phyloP scores from a whole-genome alignment of 2,113 vertebrate genomes.

The Halichoerus grypus region DNA sequence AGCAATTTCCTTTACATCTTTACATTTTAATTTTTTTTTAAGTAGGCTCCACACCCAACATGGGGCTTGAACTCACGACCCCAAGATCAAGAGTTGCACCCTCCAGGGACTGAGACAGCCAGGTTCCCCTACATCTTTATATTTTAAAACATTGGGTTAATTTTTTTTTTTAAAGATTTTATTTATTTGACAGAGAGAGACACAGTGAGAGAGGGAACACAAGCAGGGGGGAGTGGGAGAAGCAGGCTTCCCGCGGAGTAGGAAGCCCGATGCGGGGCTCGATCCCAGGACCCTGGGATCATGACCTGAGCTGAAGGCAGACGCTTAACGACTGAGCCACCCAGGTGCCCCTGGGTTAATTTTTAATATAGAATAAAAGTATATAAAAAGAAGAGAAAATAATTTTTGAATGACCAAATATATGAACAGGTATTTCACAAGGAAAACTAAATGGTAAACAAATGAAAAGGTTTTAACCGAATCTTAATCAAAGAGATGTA shows the following conservation, averaged over 20 bases:
- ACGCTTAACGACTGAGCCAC: too few species aligned
- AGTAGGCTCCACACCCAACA: neutral
- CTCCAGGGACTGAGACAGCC: neutral
- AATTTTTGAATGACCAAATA: conserved; percentile 21
- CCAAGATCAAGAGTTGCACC: neutral
- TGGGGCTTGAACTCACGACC: neutral
- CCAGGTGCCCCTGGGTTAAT: neutral
- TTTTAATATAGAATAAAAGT: conserved; percentile 32
- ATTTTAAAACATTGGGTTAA: conserved; percentile 34
- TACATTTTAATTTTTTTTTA: neutral
- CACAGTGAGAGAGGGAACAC: too few species aligned
- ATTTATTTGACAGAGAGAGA: too few species aligned
- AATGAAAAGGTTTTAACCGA: conserved; percentile 41
- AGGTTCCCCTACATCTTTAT: neutral
- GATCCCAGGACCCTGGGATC: too few species aligned
- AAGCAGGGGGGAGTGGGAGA: too few species aligned
- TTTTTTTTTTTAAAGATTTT: too few species aligned
- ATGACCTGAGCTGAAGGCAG: too few species aligned
- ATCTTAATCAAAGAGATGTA: conserved; percentile 51
- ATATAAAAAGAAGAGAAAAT: conserved; percentile 20
- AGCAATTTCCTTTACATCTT: conserved; percentile 23
- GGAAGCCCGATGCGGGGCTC: too few species aligned
- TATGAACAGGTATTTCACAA: conserved; percentile 47
- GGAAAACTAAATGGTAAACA: conserved; percentile 28
- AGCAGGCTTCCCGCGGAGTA: too few species aligned